Percentiles rank a stretch among this genome's conserved stretches.
Conservation (phyloP, 2,797 vertebrate genomes). For the Sebastes wilsoni region DNA sequence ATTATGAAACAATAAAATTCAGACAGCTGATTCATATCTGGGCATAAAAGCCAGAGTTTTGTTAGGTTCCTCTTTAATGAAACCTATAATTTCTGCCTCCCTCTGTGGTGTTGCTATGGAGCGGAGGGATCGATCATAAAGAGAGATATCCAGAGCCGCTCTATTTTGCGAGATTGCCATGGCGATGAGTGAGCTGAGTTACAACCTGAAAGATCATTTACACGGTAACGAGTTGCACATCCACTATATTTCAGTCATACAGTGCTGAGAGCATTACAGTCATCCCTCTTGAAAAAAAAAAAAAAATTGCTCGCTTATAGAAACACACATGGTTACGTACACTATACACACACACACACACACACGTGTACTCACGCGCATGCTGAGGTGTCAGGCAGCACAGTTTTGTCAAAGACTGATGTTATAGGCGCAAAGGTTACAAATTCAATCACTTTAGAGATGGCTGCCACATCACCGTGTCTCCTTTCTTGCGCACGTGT, state of each 20-base stretch:
- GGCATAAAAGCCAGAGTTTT: conserved; percentile 75
- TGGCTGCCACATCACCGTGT: conserved; percentile 41
- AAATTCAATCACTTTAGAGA: conserved; percentile 73
- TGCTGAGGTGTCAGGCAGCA: conserved; percentile 14
- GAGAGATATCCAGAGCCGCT: conserved; percentile 52
- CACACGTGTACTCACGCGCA: not conserved
- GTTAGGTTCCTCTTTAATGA: conserved; percentile 76
- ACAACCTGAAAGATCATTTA: conserved; percentile 34
- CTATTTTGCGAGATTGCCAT: conserved; percentile 45
- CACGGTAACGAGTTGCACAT: conserved; percentile 20
- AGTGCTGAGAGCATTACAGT: not conserved
- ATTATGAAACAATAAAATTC: conserved; percentile 77
- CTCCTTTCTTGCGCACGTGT: not conserved
- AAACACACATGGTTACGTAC: not conserved
- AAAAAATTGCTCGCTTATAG: not conserved
- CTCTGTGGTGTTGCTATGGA: conserved; percentile 38
- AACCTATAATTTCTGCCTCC: conserved; percentile 74
- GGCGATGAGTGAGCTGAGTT: conserved; percentile 42
- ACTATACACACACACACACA: not conserved
- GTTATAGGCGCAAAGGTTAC: conserved; percentile 67
- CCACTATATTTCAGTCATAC: not conserved
- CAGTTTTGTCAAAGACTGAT: conserved; percentile 65
- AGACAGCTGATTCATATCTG: conserved; percentile 77
- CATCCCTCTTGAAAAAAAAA: not conserved
- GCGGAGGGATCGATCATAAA: conserved; percentile 64